These are phyloP conservation scores for Ruditapes philippinarum DNA, from an alignment of 1,140 invertebrate genomes.

Conservation along the genomic window DNA sequence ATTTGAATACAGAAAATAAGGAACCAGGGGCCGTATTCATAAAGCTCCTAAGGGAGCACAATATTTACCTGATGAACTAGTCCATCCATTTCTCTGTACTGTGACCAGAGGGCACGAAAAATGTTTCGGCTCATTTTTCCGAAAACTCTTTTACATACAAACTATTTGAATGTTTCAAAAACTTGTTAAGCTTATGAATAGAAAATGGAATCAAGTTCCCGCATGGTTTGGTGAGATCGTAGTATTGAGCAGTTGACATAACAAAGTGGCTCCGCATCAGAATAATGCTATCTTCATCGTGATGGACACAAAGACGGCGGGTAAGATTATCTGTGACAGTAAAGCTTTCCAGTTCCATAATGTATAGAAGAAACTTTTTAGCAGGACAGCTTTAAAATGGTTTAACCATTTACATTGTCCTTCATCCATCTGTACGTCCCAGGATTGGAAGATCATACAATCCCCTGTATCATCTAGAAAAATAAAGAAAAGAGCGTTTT, in stretches of 20 bases:
- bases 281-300: slow-evolving; percentile 61
- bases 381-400: slow-evolving; percentile 41
- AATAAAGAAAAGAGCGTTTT: too few relatives aligned
- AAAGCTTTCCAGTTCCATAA: slow-evolving; percentile 44
- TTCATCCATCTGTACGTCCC: neutral
- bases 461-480: neutral
- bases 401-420: neutral
- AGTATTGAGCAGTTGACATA: slow-evolving; percentile 45
- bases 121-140: slow-evolving; percentile 10
- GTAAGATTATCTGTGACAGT: slow-evolving; percentile 58
- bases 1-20: too few relatives aligned
- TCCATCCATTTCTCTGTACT: neutral
- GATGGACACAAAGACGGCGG: slow-evolving; percentile 59
- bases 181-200: neutral
- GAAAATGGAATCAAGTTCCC: slow-evolving; percentile 63
- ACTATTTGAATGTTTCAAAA: neutral
- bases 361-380: slow-evolving; percentile 22
- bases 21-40: too few relatives aligned
- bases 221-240: slow-evolving; percentile 13
- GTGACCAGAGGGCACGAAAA: slow-evolving; percentile 50
- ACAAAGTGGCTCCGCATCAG: slow-evolving; percentile 22
- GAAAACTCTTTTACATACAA: neutral
- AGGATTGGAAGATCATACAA: neutral
- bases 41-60: too few relatives aligned
- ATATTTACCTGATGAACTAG: neutral